Percentiles rank a stretch among this genome's conserved stretches.
These are phyloP conservation scores for Macaria notata DNA, from an alignment of 2,888 invertebrate species.

Conservation along the genomic window DNA sequence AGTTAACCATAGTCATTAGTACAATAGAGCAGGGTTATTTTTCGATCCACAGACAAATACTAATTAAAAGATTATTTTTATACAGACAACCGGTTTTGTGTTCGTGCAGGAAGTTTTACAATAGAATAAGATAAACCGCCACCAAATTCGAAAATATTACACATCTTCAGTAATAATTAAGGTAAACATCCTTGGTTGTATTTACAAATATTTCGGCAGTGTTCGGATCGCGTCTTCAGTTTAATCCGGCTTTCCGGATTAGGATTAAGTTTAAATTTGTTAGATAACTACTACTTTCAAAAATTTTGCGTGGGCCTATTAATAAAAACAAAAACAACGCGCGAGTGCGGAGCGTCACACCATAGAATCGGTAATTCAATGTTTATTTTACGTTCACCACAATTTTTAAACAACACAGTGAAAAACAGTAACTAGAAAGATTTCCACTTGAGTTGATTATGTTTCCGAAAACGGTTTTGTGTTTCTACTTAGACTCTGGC, in stretches of 20 bases:
- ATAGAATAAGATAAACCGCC: constrained; percentile 65
- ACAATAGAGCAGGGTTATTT: constrained; percentile 83
- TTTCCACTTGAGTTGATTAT: constrained; percentile 21
- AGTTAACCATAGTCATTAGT: constrained; percentile 80
- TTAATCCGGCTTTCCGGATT: constrained; percentile 60
- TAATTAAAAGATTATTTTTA: constrained; percentile 79
- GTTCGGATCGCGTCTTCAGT: constrained; percentile 69
- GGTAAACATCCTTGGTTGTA: constrained; percentile 73
- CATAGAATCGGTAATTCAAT: constrained; percentile 37
- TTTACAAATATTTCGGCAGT: constrained; percentile 67
- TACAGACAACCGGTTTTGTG: constrained; percentile 79
- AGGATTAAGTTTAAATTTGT: constrained; percentile 77
- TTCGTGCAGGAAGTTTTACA: constrained; percentile 73
- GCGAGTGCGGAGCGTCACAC: constrained; percentile 57
- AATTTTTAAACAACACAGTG: constrained; percentile 24
- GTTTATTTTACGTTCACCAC: constrained; percentile 23
- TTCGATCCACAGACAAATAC: constrained; percentile 81
- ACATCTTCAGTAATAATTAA: constrained; percentile 68
- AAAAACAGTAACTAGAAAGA: constrained; percentile 27
- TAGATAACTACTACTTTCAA: constrained; percentile 67
- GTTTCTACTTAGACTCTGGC: constrained; percentile 33
- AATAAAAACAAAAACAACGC: constrained; percentile 32
- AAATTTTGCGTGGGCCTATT: constrained; percentile 60
- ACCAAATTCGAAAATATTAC: constrained; percentile 68
- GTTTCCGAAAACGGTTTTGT: constrained; percentile 28